A percentile compares a stretch with the other conserved stretches of the same genome.
phyloP scores from a whole-genome alignment of 2,888 invertebrate species.

The Silvanus unidentatus region DNA sequence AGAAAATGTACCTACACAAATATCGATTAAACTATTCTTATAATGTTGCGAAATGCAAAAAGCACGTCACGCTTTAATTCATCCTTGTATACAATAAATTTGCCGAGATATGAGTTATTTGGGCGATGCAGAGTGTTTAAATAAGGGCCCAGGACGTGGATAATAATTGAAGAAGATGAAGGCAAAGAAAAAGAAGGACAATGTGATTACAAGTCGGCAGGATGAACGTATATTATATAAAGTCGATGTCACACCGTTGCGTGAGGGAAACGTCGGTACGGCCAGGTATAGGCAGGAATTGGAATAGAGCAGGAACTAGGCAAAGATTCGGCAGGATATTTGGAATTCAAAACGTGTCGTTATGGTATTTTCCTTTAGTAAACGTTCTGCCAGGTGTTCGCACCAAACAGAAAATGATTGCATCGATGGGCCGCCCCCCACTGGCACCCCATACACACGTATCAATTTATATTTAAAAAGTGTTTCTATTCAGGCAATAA shows the following conservation, averaged over 20 bases:
- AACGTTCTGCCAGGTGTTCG: slow-evolving; percentile 9
- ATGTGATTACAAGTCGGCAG: slow-evolving; percentile 9
- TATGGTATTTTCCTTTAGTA: slow-evolving; percentile 23
- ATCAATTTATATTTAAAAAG: slow-evolving; percentile 1
- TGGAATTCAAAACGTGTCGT: slow-evolving; percentile 29
- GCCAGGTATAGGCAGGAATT: too few species aligned
- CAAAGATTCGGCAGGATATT: slow-evolving; percentile 21
- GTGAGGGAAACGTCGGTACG: too few species aligned
- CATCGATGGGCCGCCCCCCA: too few species aligned
- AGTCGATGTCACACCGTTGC: too few species aligned
- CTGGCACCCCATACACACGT: background rate
- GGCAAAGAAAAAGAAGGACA: slow-evolving; percentile 1
- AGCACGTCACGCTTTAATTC: too few species aligned
- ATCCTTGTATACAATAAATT: too few species aligned
- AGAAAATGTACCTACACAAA: too few species aligned
- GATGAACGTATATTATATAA: too few species aligned
- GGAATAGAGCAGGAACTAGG: slow-evolving; percentile 9
- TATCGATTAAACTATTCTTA: too few species aligned
- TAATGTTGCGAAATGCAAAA: too few species aligned
- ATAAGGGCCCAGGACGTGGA: background rate
- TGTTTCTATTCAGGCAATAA: too few species aligned
- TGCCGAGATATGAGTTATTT: too few species aligned
- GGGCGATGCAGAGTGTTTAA: background rate
- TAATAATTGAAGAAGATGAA: background rate
- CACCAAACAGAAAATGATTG: slow-evolving; percentile 8